Conservation (phyloP, 2,113 vertebrate genomes). For the Notiomystis cincta region DNA sequence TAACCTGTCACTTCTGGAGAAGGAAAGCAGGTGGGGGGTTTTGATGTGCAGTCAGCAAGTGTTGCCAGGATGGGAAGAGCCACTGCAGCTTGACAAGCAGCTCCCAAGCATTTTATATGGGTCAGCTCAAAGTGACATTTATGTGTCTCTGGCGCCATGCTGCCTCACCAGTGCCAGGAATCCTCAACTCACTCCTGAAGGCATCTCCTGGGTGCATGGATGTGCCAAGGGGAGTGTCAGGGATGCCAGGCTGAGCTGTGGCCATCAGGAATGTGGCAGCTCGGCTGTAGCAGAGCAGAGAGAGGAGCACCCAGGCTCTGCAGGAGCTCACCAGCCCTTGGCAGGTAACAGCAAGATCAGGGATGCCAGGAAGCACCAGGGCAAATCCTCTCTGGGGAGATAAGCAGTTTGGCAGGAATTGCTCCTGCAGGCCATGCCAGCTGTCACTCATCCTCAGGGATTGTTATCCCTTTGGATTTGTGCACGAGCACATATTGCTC, state of each 20-base stretch:
- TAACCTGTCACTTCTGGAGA: background rate
- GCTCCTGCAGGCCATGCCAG: background rate
- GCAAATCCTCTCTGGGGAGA: background rate
- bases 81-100: background rate
- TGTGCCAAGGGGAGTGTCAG: background rate
- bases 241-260: background rate
- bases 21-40: background rate
- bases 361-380: background rate
- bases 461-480: background rate
- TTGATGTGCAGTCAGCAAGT: background rate
- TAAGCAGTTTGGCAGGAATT: background rate
- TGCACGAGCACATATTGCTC: background rate
- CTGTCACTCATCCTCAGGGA: background rate
- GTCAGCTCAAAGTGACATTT: background rate
- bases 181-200: background rate
- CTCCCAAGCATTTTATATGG: background rate
- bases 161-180: background rate
- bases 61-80: background rate
- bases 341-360: background rate
- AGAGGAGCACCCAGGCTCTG: background rate
- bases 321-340: background rate
- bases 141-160: background rate
- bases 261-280: background rate
- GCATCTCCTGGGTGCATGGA: background rate
- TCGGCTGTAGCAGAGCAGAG: background rate